phyloP scores from a whole-genome alignment of 2,888 invertebrate species.

The Cephus sareptanus region DNA sequence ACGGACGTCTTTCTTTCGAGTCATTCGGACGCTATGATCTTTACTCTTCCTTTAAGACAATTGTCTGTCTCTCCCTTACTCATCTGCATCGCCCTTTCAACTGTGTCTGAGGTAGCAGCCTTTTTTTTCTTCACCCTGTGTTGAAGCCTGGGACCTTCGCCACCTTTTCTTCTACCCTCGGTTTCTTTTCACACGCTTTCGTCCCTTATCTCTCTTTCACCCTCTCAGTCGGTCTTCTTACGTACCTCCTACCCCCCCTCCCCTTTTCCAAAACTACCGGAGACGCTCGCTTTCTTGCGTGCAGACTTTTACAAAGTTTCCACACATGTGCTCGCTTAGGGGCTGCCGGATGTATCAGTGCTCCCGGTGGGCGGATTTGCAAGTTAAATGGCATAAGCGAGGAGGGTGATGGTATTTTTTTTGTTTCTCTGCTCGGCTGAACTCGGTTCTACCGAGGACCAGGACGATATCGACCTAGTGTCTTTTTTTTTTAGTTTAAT shows the following conservation, averaged over 20 bases:
- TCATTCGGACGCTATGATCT: too few species aligned
- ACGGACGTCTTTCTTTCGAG: too few species aligned
- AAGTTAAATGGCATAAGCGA: slow-evolving; percentile 59
- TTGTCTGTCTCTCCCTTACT: too few species aligned
- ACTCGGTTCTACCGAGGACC: not conserved
- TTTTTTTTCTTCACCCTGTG: not conserved
- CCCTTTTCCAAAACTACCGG: slow-evolving; percentile 13
- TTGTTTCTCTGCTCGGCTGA: slow-evolving; percentile 23
- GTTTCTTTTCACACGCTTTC: slow-evolving; percentile 53
- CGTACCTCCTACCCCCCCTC: slow-evolving; percentile 21
- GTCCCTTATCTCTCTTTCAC: slow-evolving; percentile 17
- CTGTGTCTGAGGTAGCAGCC: not conserved
- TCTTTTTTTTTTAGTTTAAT: too few species aligned
- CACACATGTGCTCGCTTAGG: slow-evolving; percentile 44
- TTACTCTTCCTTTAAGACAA: too few species aligned
- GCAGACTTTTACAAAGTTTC: slow-evolving; percentile 39
- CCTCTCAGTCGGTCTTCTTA: slow-evolving; percentile 3
- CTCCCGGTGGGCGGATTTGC: slow-evolving; percentile 53
- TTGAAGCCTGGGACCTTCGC: slow-evolving; percentile 8
- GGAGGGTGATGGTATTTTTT: slow-evolving; percentile 34
- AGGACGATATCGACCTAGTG: too few species aligned
- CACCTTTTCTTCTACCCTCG: slow-evolving; percentile 43
- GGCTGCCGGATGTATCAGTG: slow-evolving; percentile 35
- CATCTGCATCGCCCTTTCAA: too few species aligned
- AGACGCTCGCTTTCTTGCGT: slow-evolving; percentile 19